Conservation (phyloP, 2,113 vertebrate species). For the Phainopepla nitens region DNA sequence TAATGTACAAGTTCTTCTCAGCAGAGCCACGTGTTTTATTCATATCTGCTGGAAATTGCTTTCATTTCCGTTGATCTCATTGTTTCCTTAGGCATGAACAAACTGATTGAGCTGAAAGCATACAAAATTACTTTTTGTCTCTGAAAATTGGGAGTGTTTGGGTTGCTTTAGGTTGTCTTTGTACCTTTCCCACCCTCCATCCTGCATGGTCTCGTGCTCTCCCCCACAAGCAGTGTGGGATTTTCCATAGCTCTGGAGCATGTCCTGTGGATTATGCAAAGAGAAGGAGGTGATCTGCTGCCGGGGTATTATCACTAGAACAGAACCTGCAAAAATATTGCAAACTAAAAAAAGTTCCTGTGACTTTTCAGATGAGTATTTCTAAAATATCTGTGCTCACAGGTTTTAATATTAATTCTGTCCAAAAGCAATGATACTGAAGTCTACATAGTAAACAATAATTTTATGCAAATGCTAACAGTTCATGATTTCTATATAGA, state of each 20-base stretch:
- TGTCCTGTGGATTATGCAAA: background rate
- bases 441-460: background rate
- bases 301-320: background rate
- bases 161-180: background rate
- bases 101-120: background rate
- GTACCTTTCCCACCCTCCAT: background rate
- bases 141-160: background rate
- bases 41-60: constrained; percentile 23
- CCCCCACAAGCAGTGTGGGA: background rate
- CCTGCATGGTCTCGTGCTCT: background rate
- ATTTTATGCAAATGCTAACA: background rate
- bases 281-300: background rate
- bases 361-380: background rate
- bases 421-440: background rate
- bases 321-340: background rate
- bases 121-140: constrained; percentile 14
- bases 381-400: background rate
- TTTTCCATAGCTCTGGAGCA: background rate
- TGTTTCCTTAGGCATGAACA: background rate
- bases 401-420: background rate
- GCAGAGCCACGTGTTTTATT: constrained; percentile 16
- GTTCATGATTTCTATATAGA: background rate
- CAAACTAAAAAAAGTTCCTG: background rate
- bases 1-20: background rate
- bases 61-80: constrained; percentile 1